Base-by-base conservation (phyloP, 2,888 invertebrate genomes). In the Cantharis flavilabris region DNA sequence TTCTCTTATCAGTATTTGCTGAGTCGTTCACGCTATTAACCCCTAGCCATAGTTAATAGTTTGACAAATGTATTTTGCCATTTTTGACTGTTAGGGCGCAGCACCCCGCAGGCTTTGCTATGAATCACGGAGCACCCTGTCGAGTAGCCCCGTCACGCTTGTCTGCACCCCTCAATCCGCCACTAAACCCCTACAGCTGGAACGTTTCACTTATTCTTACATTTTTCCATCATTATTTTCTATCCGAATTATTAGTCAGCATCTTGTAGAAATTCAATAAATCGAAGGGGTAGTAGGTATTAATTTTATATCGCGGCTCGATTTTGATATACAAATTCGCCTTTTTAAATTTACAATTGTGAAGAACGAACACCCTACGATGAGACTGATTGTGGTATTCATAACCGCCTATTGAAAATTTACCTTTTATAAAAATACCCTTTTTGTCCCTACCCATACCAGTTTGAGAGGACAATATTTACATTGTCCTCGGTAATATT, bases 21-120 rank as follows among this genome's bases (percentile, higher is more conserved):
- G 76, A 65, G 74, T 73, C 78, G 78, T 77, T 73, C 77, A 62
- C 79, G 75, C 79, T 79, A 76, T 79, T 77, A 79, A 77, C 79
- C 79, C 77, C 76, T 72, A 70, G 77, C 76, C 79, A 76, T 79
- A 78, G 81, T 83, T 83, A 82, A 83, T 83, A 81, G 83, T 82
- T 83, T 83, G 83, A 83, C 82, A 82, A 83, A 83, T 83, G 83
- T 80, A 82, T 83, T 83, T 82, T 80, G 82, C 80, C 83, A 77
- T 81, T 81, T 81, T 80, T 80, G 81, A 80, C 81, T 76, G 80
- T 75, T 67, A 80, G 76, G 80, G 80, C 80, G 75, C 73, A 75
- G 79, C 80, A 79, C 80, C 81, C 81, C 80, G 79, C 76, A 71
- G 79, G 76, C 71, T 73, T 62, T 30, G 73, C 77, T 72, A 79